Evolutionary conservation across 2,113 vertebrate species (phyloP).

Genomic region (Nothoprocta pentlandii): DNA sequence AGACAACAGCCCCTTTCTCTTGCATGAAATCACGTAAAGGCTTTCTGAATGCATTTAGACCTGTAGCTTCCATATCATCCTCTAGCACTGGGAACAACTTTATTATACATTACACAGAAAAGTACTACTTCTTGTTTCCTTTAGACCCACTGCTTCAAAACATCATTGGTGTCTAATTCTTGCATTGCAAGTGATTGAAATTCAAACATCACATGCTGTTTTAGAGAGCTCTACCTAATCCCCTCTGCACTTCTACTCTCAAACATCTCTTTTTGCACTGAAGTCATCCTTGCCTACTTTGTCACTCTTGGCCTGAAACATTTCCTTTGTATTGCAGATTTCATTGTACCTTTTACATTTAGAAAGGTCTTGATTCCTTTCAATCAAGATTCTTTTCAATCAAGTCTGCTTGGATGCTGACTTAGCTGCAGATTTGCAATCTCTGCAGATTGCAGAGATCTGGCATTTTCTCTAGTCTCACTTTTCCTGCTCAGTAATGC

Average conservation of each 20-base stretch:
- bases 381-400: not conserved
- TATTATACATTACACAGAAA: not conserved
- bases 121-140: not conserved
- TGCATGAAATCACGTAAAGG: not conserved
- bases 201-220: not conserved
- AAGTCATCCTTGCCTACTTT: not conserved
- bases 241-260: not conserved
- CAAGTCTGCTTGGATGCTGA: not conserved
- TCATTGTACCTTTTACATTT: not conserved
- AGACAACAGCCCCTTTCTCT: not conserved
- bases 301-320: not conserved
- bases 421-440: no score
- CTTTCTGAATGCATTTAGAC: not conserved
- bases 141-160: not conserved
- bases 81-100: not conserved
- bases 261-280: not conserved
- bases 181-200: not conserved
- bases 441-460: not conserved
- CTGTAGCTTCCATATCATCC: not conserved
- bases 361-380: not conserved
- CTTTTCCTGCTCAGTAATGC: not conserved
- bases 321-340: not conserved
- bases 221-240: not conserved
- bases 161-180: not conserved
- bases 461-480: not conserved